Base-by-base conservation (phyloP, 2,797 vertebrate genomes). In the Anguilla obscura region DNA sequence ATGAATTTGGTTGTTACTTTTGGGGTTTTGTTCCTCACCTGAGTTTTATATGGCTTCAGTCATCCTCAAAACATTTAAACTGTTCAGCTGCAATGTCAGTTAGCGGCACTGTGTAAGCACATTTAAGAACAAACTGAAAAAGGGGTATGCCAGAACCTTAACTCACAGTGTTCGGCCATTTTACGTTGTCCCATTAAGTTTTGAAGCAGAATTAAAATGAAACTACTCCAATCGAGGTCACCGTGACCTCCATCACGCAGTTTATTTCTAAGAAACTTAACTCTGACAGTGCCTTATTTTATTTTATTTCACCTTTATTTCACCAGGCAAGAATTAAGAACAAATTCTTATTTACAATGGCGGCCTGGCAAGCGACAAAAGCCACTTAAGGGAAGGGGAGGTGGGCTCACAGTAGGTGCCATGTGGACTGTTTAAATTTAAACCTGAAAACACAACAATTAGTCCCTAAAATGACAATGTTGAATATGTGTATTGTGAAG, bases 401-500 rank as follows among this genome's bases (percentile, higher is more conserved):
- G 40, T 45, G 40, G 40, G 40, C 40, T 45, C 40, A 45, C 40
- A 45, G 40, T 45, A 16, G 9, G 74, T 76, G 79, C 21, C 79
- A 50, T 82, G 45, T 82, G 79, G 79, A 82, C 79, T 82, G 45
- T 82, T 82, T 82, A 40, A 76, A 76, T 76, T 36, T 40, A 76
- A 76, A 76, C 74, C 33, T 40, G 33, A 76, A 18, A 40, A n/a
- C 79, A 82, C 21, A 50, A 3, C 8, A 48, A 9, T 50, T 82
- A n/a, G 12, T 24, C 45, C 8, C 45, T 24, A 50, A 82, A 82
- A 82, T 50, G 40, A 6, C 18, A 24, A n/a, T 69, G 60, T 82
- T 86, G 1, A 69, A 71, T 80, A 86, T 71, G 87, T 71, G n/a
- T 89, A 86, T 87, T 50, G 58, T 89, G 84, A 88, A 88, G 63